Conservation (phyloP, 2,888 invertebrate genomes). For the Dichetophora obliterata region DNA sequence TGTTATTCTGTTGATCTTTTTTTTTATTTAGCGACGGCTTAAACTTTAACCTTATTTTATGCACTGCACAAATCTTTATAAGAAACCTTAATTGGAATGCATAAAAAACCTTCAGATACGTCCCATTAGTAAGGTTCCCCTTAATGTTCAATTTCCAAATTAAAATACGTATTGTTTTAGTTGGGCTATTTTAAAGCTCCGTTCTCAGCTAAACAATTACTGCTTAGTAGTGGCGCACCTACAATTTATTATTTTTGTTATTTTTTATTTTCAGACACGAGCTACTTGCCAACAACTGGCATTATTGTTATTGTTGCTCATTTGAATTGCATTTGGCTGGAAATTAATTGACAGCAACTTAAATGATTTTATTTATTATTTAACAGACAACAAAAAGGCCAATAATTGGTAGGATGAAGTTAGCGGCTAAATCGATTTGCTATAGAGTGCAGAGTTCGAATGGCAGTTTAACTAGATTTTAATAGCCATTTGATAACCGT, state of each 20-base stretch:
- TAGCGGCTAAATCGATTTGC: background rate
- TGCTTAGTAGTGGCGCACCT: constrained; percentile 6
- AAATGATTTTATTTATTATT: constrained; percentile 22
- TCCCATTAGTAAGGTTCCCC: background rate
- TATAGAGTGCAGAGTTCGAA: background rate
- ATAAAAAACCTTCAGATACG: background rate
- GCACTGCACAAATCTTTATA: background rate
- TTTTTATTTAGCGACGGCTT: background rate
- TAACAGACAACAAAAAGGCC: too few species aligned
- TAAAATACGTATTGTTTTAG: background rate
- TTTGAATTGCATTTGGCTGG: constrained; percentile 11
- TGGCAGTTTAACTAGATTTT: background rate
- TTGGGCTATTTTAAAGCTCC: background rate
- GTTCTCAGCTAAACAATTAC: background rate
- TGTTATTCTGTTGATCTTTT: background rate
- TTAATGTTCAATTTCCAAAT: background rate
- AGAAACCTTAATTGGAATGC: background rate
- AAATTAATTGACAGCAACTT: constrained; percentile 28
- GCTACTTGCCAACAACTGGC: constrained; percentile 4
- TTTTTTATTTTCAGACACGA: background rate
- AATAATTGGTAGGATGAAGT: background rate
- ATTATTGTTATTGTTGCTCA: background rate
- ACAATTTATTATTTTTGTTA: background rate
- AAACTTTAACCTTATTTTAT: constrained; percentile 12
- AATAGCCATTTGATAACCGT: too few species aligned